A percentile compares a stretch with the other conserved stretches of the same genome.
Evolutionary conservation across 2,113 vertebrate genomes (phyloP).

Genomic region (Emydura subglobosa): DNA sequence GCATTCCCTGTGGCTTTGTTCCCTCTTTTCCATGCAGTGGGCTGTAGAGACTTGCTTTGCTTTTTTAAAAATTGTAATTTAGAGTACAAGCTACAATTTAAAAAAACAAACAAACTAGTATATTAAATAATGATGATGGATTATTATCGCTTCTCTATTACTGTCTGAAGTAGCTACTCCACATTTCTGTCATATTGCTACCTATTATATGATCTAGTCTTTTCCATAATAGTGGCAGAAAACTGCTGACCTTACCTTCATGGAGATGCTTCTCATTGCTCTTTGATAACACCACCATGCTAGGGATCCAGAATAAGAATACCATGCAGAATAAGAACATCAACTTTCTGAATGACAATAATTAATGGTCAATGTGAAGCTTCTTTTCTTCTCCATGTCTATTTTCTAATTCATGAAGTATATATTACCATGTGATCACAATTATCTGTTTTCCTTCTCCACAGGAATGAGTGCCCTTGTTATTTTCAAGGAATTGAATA

Average conservation of each 20-base stretch:
- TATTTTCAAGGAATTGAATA: slow-evolving; percentile 92
- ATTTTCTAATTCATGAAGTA: neutral
- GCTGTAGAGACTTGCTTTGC: neutral
- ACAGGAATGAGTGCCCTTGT: slow-evolving; percentile 93
- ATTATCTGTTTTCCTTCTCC: neutral
- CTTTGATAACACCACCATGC: neutral
- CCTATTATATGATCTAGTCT: neutral
- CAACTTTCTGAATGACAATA: neutral
- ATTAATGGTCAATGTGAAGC: neutral
- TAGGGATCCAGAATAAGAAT: neutral
- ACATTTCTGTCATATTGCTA: neutral
- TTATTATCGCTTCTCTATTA: neutral
- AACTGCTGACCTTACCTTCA: neutral
- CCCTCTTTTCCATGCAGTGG: neutral
- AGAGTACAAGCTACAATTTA: neutral
- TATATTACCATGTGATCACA: neutral
- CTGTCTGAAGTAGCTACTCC: neutral
- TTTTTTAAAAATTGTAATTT: neutral
- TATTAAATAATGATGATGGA: neutral
- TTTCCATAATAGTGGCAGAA: neutral
- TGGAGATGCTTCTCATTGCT: neutral
- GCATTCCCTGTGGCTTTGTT: neutral
- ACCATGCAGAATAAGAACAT: neutral
- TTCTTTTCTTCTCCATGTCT: neutral
- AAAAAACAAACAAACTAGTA: neutral